Evolutionary conservation across 2,797 vertebrate species (phyloP), one percentile per base, ranked within the genome.

Genomic region (Dicrostonyx torquatus): DNA sequence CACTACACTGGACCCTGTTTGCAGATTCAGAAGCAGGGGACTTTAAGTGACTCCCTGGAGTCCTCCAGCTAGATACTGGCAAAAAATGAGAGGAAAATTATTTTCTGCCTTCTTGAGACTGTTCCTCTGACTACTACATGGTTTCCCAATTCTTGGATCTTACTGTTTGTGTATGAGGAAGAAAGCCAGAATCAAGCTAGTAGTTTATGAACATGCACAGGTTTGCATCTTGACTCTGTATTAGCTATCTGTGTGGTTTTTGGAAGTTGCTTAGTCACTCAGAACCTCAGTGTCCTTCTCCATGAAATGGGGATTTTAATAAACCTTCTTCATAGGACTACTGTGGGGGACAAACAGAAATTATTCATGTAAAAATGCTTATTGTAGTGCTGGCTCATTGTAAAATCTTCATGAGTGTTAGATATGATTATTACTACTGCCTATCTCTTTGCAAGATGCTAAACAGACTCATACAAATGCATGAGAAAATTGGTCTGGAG

Each of bases 401-500:
- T 91, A 96, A 96, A 97, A 90, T 17, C 88, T 95, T 73, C 75
- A 20, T 29, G 88, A 95, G 48, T 93, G 78, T 94, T 96, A 94
- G 93, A 76, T 97, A 68, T 77, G 93, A 87, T 97, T 93, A 91
- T 92, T 94, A 95, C 86, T 82, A 96, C 92, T 91, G 95, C 77
- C 89, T 93, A 43, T 90, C 88, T 96, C 87, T 97, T 96, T 89
- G 70, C 88, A 96, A 89, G 76, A 64, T 89, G 79, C 85, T 91
- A 70, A 94, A 70, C 0, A 6, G 89, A 94, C 87, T 96, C 97
- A 97, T 95, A 88, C 91, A 96, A 97, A 96, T 95, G 91, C 93
- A 96, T 72, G 89, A 97, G 93, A 94, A 97, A 95, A 97, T 93
- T 96, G 91, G 95, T 93, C 78, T 94, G 66, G 87, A 70, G 84